Percentiles rank a stretch among this genome's conserved stretches.
phyloP scores from a whole-genome alignment of 2,888 invertebrate species.

The Acleris emargana region DNA sequence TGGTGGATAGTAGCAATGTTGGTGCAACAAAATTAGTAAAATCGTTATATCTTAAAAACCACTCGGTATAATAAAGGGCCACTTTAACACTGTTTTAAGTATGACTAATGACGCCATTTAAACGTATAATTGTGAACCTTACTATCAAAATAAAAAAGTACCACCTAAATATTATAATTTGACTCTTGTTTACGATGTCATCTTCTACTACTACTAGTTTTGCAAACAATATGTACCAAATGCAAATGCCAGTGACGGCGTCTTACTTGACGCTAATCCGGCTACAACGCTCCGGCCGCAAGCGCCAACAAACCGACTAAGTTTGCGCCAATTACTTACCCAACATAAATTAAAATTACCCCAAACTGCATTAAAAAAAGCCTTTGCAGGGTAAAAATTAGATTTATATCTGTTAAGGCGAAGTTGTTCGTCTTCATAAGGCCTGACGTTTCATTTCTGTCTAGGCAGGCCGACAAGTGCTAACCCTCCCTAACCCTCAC shows the following conservation, averaged over 20 bases:
- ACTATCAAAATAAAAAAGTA: no score
- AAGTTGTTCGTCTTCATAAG: constrained; percentile 82
- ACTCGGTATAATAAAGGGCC: no score
- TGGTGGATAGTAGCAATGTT: no score
- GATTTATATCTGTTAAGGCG: constrained; percentile 80
- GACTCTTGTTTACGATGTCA: no score
- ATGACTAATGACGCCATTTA: no score
- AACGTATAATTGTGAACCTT: no score
- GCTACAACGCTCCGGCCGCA: constrained; percentile 4
- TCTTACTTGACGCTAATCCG: not conserved
- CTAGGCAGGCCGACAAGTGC: constrained; percentile 79
- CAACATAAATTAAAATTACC: constrained; percentile 71
- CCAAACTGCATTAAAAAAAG: constrained; percentile 64
- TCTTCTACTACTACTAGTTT: no score
- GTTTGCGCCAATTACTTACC: constrained; percentile 55
- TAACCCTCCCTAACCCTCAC: constrained; percentile 59
- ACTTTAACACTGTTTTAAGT: no score
- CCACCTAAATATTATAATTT: no score
- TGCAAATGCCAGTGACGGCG: constrained; percentile 34
- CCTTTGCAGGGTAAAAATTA: constrained; percentile 66
- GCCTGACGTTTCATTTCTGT: constrained; percentile 80
- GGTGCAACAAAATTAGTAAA: no score
- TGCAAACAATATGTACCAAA: not conserved
- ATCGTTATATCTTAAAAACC: no score
- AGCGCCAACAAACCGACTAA: constrained; percentile 36